A percentile compares a stretch with the other conserved stretches of the same genome.
phyloP scores from a whole-genome alignment of 1,140 invertebrate species.

The Temnothorax longispinosus region DNA sequence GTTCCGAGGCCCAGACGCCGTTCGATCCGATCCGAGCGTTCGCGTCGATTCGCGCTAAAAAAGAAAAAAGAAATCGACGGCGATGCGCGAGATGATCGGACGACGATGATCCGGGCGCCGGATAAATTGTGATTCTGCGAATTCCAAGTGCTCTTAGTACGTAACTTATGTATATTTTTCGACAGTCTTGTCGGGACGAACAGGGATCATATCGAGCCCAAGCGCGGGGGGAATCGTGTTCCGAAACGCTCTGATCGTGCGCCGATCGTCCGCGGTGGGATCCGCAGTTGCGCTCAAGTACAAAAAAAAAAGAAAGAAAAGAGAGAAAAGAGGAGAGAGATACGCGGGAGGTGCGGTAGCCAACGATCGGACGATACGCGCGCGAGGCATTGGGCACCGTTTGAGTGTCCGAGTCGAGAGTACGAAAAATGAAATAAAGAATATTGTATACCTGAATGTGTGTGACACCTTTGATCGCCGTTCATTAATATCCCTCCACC shows the following conservation, averaged over 20 bases:
- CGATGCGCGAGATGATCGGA: not conserved
- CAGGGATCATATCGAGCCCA: not conserved
- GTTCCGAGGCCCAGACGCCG: not conserved
- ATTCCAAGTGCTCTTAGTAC: slow-evolving; percentile 43
- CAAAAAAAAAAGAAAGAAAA: not conserved
- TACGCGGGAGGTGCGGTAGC: not conserved
- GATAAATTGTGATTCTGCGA: slow-evolving; percentile 54
- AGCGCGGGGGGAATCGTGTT: slow-evolving; percentile 1
- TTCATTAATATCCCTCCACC: slow-evolving; percentile 70
- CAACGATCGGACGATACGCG: slow-evolving; percentile 7
- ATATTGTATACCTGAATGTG: slow-evolving; percentile 68
- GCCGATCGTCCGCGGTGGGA: slow-evolving; percentile 9
- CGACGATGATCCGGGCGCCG: not conserved
- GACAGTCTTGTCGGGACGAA: slow-evolving; percentile 21
- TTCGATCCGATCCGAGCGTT: not conserved
- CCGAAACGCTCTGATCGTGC: slow-evolving; percentile 4
- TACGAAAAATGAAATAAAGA: slow-evolving; percentile 71
- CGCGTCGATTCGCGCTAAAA: not conserved
- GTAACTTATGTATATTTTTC: slow-evolving; percentile 58
- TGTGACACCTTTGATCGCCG: slow-evolving; percentile 61
- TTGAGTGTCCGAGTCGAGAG: slow-evolving; percentile 52
- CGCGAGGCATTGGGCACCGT: slow-evolving; percentile 10
- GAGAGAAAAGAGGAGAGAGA: not conserved
- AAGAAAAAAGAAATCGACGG: not conserved
- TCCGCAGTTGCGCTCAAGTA: slow-evolving; percentile 38